Conservation (phyloP, 1,140 invertebrate genomes). For the Propsilocerus akamusi region DNA sequence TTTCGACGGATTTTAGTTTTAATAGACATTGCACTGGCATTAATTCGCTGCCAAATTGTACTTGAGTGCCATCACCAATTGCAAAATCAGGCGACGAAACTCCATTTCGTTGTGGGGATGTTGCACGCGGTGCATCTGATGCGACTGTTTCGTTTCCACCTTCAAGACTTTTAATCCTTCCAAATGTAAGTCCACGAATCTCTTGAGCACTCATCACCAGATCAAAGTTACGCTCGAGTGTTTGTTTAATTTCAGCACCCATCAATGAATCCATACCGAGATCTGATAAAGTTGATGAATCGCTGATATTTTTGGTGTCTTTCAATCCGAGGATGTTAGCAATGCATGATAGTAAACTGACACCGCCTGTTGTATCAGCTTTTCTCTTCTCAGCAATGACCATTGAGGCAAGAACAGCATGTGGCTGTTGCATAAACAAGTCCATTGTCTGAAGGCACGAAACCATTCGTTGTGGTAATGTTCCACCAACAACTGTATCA, state of each 20-base stretch:
- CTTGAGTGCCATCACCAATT: slow-evolving; percentile 23
- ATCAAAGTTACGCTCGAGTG: slow-evolving; percentile 81
- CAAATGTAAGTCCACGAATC: slow-evolving; percentile 64
- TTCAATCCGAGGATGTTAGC: slow-evolving; percentile 74
- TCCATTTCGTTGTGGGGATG: slow-evolving; percentile 9
- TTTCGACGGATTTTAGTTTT: slow-evolving; percentile 32
- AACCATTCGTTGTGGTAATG: slow-evolving; percentile 75
- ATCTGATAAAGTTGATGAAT: slow-evolving; percentile 62
- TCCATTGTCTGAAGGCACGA: slow-evolving; percentile 79
- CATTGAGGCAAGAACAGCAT: slow-evolving; percentile 70
- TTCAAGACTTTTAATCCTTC: slow-evolving; percentile 47
- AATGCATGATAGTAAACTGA: slow-evolving; percentile 49
- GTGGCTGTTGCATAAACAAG: slow-evolving; percentile 66
- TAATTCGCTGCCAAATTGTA: slow-evolving; percentile 32
- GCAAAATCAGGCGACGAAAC: slow-evolving; percentile 10
- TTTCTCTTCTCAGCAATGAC: slow-evolving; percentile 60
- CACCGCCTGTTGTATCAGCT: slow-evolving; percentile 23
- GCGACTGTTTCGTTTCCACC: slow-evolving; percentile 17
- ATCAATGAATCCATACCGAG: slow-evolving; percentile 95
- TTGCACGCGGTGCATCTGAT: slow-evolving; percentile 11
- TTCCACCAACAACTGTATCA: slow-evolving; percentile 82
- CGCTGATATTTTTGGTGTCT: slow-evolving; percentile 54
- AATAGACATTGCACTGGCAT: slow-evolving; percentile 46
- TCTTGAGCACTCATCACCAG: slow-evolving; percentile 74
- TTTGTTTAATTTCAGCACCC: slow-evolving; percentile 96